phyloP scores from a whole-genome alignment of 1,140 invertebrate genomes.

The Leguminivora glycinivorella region DNA sequence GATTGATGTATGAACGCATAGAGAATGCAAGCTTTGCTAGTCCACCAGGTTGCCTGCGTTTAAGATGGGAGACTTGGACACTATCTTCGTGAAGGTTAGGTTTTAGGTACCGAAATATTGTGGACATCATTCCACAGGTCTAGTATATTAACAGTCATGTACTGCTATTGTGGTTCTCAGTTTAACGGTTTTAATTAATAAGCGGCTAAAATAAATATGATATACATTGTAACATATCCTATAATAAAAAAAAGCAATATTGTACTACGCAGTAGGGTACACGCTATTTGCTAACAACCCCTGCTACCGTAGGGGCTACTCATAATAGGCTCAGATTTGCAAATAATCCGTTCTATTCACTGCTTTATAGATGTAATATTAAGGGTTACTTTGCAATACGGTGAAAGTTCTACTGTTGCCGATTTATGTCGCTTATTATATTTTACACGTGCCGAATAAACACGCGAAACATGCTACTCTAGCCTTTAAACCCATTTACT shows the following conservation, averaged over 20 bases:
- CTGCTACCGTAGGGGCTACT: slow-evolving; percentile 55
- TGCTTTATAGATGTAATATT: slow-evolving; percentile 37
- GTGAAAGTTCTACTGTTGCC: slow-evolving; percentile 36
- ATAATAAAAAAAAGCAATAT: slow-evolving; percentile 61
- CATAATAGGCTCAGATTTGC: slow-evolving; percentile 59
- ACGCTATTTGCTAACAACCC: slow-evolving; percentile 65
- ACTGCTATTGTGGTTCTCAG: too few relatives aligned
- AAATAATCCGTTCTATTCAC: slow-evolving; percentile 35
- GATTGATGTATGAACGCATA: too few relatives aligned
- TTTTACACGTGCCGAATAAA: slow-evolving; percentile 68
- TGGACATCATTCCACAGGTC: too few relatives aligned
- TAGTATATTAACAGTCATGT: too few relatives aligned
- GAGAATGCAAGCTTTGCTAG: too few relatives aligned
- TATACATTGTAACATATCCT: slow-evolving; percentile 31
- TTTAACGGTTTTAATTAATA: neutral
- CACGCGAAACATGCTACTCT: slow-evolving; percentile 55
- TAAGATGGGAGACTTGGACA: too few relatives aligned
- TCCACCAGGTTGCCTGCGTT: too few relatives aligned
- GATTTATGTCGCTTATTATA: slow-evolving; percentile 69
- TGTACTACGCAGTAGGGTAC: slow-evolving; percentile 48
- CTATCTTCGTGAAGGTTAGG: too few relatives aligned
- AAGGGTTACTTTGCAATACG: slow-evolving; percentile 37
- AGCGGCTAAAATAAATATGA: neutral
- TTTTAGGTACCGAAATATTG: too few relatives aligned
- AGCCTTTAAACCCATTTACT: slow-evolving; percentile 49